Evolutionary conservation across 2,113 vertebrate species (phyloP).

Genomic region (Nycticryphes semicollaris): DNA sequence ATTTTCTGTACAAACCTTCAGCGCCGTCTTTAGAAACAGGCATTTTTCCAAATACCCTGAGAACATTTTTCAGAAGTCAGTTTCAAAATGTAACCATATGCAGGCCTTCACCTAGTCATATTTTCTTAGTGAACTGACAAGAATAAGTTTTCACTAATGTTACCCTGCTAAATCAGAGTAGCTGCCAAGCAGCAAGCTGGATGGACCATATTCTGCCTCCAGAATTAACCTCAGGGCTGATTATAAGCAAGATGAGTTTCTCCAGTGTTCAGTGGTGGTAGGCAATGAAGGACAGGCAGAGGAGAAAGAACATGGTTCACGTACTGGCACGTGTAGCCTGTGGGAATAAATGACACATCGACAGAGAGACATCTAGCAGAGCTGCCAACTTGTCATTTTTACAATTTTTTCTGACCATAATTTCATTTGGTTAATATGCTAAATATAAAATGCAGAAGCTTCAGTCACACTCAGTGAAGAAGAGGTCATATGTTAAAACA

Average conservation of each 20-base stretch:
- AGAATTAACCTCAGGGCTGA: background rate
- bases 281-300: background rate
- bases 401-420: background rate
- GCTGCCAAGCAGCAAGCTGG: background rate
- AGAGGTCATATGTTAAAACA: background rate
- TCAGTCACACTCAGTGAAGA: background rate
- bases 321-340: background rate
- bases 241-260: background rate
- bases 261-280: background rate
- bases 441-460: background rate
- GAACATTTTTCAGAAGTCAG: constrained; percentile 22
- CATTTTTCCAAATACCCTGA: constrained; percentile 11
- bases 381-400: background rate
- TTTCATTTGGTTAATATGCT: background rate
- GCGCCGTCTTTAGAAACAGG: constrained; percentile 15
- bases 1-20: constrained; percentile 6
- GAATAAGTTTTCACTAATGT: constrained; percentile 32
- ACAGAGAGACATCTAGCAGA: background rate
- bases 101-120: constrained; percentile 17
- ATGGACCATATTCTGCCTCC: background rate
- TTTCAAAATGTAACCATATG: constrained; percentile 42
- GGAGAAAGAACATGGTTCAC: background rate
- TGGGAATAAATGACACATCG: background rate
- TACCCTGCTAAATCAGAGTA: background rate
- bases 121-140: constrained; percentile 36